Evolutionary conservation across 2,113 vertebrate genomes (phyloP).

Genomic region (Amphilophus citrinellus): DNA sequence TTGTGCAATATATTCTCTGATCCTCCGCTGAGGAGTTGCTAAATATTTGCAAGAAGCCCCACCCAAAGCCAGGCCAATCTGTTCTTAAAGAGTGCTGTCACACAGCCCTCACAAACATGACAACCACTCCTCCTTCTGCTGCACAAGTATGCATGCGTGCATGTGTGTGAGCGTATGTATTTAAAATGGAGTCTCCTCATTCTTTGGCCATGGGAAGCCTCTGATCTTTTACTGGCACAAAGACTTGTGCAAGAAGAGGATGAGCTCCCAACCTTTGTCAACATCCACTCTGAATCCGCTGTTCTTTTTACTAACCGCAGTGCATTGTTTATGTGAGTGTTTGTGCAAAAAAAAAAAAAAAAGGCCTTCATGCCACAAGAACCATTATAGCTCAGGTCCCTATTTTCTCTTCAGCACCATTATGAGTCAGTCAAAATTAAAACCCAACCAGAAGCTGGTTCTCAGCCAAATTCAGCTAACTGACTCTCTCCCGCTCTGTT

Average conservation of each 20-base stretch:
- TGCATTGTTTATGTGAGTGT: conserved; percentile 58
- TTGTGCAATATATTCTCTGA: background rate
- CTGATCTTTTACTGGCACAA: conserved; percentile 71
- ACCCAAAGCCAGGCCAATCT: conserved; percentile 42
- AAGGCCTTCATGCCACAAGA: conserved; percentile 54
- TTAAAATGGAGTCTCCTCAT: conserved; percentile 38
- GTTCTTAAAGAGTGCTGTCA: conserved; percentile 38
- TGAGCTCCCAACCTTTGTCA: conserved; percentile 57
- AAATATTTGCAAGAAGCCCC: conserved; percentile 47
- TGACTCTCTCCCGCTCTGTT: conserved; percentile 82
- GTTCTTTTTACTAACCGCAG: conserved; percentile 32
- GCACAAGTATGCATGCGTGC: conserved; percentile 15
- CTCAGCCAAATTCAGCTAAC: conserved; percentile 93
- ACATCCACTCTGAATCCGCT: conserved; percentile 33
- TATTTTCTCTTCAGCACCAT: conserved; percentile 79
- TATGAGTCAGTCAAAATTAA: conserved; percentile 84
- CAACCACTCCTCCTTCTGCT: conserved; percentile 40
- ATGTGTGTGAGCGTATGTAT: conserved; percentile 17
- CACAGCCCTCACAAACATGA: conserved; percentile 45
- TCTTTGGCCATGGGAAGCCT: conserved; percentile 58
- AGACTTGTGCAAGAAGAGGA: conserved; percentile 52
- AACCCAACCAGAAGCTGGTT: conserved; percentile 90
- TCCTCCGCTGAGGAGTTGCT: conserved; percentile 12
- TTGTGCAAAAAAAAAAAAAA: conserved; percentile 30
- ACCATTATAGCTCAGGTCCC: conserved; percentile 52